phyloP scores from a whole-genome alignment of 2,113 vertebrate species.

The Crotalus helleri region DNA sequence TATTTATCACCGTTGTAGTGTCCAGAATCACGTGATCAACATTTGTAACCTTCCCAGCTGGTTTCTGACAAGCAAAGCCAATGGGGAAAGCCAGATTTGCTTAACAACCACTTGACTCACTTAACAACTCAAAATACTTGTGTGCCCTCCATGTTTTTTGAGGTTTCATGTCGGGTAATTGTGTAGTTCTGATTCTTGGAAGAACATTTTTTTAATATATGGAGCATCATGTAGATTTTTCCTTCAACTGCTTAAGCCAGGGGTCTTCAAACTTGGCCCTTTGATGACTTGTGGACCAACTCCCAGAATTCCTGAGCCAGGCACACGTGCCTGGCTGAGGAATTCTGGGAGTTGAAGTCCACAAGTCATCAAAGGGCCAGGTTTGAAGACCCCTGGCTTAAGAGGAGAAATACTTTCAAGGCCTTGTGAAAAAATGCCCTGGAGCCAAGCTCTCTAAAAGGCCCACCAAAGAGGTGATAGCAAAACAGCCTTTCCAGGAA shows the following conservation, averaged over 20 bases:
- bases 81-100: no score
- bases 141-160: background rate
- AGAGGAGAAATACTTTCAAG: background rate
- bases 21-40: background rate
- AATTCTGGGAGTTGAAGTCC: no score
- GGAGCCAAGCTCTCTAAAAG: background rate
- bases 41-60: background rate
- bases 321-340: no score
- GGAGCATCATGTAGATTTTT: background rate
- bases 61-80: background rate
- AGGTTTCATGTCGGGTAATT: background rate
- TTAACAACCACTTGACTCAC: no score
- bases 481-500: background rate
- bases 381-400: no score
- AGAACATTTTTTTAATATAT: background rate
- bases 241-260: no score
- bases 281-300: no score
- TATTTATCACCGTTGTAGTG: background rate
- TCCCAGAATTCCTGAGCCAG: no score
- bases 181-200: background rate
- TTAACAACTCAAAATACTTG: background rate
- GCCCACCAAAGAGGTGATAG: background rate
- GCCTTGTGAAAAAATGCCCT: background rate
- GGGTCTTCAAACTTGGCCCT: no score
- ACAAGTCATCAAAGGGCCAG: no score